phyloP scores from a whole-genome alignment of 2,888 invertebrate genomes.

The Tenthredo scrophulariae region DNA sequence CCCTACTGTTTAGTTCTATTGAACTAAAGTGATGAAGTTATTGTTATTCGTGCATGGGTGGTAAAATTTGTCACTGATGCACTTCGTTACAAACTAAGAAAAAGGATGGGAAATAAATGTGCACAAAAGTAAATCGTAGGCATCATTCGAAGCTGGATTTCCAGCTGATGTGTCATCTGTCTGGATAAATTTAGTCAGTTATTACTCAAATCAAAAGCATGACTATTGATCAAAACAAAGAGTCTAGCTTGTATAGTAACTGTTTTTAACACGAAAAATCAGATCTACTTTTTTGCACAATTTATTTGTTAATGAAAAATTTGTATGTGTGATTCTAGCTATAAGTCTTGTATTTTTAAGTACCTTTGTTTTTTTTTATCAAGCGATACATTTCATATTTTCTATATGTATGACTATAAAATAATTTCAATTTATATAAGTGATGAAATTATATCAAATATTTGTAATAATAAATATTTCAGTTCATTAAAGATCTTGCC shows the following conservation, averaged over 20 bases:
- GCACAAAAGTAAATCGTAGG: slow-evolving; percentile 15
- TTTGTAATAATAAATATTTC: slow-evolving; percentile 49
- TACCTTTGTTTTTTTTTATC: slow-evolving; percentile 33
- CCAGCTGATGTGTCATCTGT: no score
- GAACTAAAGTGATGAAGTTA: not conserved
- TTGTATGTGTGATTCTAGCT: slow-evolving; percentile 37
- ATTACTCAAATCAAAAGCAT: not conserved
- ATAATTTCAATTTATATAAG: slow-evolving; percentile 43
- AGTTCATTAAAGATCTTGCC: slow-evolving; percentile 44
- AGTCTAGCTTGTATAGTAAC: not conserved
- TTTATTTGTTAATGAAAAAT: slow-evolving; percentile 1
- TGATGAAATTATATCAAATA: slow-evolving; percentile 46
- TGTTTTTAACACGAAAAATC: not conserved
- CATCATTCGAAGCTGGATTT: not conserved
- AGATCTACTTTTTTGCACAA: slow-evolving; percentile 8
- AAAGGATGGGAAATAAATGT: not conserved
- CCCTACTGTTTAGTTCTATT: slow-evolving; percentile 85
- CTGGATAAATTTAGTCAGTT: not conserved
- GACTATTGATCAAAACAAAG: not conserved
- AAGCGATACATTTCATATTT: slow-evolving; percentile 45
- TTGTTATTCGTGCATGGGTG: slow-evolving; percentile 24
- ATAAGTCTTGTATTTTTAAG: slow-evolving; percentile 45
- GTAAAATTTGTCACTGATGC: slow-evolving; percentile 11
- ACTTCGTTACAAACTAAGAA: not conserved
- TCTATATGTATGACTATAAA: slow-evolving; percentile 31